phyloP scores from a whole-genome alignment of 2,888 invertebrate genomes.

The Pammene fasciana region DNA sequence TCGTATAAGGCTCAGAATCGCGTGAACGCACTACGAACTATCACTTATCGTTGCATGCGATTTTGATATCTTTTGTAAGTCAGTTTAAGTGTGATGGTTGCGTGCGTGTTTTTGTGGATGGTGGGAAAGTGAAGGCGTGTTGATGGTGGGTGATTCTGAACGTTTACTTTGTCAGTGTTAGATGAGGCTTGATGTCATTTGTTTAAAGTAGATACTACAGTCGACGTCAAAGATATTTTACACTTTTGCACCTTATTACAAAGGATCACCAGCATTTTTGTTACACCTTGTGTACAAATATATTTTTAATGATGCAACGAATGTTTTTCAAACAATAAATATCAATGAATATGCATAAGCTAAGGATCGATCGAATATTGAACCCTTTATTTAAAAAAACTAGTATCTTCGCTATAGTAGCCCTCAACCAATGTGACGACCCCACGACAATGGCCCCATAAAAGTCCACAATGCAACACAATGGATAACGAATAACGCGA shows the following conservation, averaged over 20 bases:
- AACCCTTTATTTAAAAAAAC: not conserved
- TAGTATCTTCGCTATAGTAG: not conserved
- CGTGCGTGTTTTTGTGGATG: constrained; percentile 7
- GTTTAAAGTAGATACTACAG: not conserved
- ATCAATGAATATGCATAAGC: too few relatives aligned
- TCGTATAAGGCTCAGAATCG: not conserved
- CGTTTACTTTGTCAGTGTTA: not conserved
- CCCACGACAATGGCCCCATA: too few relatives aligned
- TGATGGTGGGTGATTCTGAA: constrained; percentile 23
- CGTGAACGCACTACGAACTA: not conserved
- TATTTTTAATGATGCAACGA: too few relatives aligned
- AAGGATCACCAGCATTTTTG: too few relatives aligned
- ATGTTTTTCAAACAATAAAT: too few relatives aligned
- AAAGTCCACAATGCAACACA: too few relatives aligned
- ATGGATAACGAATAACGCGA: too few relatives aligned
- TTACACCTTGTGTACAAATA: too few relatives aligned
- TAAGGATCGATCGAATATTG: too few relatives aligned
- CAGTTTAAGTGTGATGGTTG: constrained; percentile 3
- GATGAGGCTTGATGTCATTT: constrained; percentile 2
- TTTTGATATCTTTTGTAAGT: not conserved
- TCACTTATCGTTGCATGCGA: constrained; percentile 10
- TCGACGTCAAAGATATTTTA: too few relatives aligned
- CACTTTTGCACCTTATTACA: too few relatives aligned
- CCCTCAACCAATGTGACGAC: too few relatives aligned
- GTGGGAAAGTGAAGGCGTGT: constrained; percentile 35